Evolutionary conservation across 2,888 invertebrate species (phyloP).

Genomic region (Limnephilus marmoratus): DNA sequence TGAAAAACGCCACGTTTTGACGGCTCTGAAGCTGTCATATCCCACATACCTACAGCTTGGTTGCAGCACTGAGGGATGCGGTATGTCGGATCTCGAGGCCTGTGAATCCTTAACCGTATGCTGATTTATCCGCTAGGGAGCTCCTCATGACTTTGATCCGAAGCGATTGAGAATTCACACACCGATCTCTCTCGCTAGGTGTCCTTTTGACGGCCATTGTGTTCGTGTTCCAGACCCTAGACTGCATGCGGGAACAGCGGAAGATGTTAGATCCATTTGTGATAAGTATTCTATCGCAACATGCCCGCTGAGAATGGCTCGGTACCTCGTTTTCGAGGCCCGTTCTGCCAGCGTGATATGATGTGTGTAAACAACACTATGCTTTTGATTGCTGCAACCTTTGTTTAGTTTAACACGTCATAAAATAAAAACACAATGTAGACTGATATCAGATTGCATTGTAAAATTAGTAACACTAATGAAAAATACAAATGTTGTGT

Average conservation of each 20-base stretch:
- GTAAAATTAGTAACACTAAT: slow-evolving; percentile 43
- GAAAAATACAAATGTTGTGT: slow-evolving; percentile 35
- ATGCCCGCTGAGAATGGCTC: slow-evolving; percentile 50
- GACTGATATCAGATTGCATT: slow-evolving; percentile 37
- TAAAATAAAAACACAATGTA: slow-evolving; percentile 21
- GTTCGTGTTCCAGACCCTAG: background rate
- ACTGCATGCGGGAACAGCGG: slow-evolving; percentile 30
- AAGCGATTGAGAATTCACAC: slow-evolving; percentile 56
- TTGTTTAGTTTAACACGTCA: slow-evolving; percentile 29
- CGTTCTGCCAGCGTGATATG: slow-evolving; percentile 14
- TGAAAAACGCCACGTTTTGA: slow-evolving; percentile 53
- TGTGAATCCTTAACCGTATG: slow-evolving; percentile 62
- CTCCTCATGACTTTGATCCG: slow-evolving; percentile 53
- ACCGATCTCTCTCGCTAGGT: slow-evolving; percentile 50
- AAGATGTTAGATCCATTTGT: slow-evolving; percentile 47
- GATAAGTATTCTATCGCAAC: slow-evolving; percentile 43
- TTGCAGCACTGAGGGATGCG: background rate
- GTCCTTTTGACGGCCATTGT: slow-evolving; percentile 51
- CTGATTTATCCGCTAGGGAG: slow-evolving; percentile 63
- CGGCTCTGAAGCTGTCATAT: slow-evolving; percentile 50
- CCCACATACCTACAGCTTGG: background rate
- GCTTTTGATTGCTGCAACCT: slow-evolving; percentile 44
- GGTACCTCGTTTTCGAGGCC: slow-evolving; percentile 36
- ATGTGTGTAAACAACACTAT: slow-evolving; percentile 38
- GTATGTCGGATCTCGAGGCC: slow-evolving; percentile 15